A percentile compares a stretch with the other conserved stretches of the same genome.
Conservation (phyloP, 2,888 invertebrate species). For the Rhabditoides inermis region DNA sequence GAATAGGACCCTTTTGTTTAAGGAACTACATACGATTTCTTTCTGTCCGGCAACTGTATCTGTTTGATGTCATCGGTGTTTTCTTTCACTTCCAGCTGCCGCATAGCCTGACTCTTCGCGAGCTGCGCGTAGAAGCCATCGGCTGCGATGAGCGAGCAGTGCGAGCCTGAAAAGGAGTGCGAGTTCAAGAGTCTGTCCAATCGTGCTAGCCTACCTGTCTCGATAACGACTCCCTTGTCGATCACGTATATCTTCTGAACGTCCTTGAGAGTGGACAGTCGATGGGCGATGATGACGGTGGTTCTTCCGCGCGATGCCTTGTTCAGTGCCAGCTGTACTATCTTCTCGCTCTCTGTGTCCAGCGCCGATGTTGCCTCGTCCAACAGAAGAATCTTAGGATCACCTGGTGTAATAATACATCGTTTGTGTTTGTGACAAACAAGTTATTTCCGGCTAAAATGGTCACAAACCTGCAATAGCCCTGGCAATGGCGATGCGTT, state of each 20-base stretch:
- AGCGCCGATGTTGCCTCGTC: constrained; percentile 55
- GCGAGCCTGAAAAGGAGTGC: too few species aligned
- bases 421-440: too few species aligned
- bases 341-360: constrained; percentile 53
- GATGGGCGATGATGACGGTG: constrained; percentile 34
- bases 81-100: too few species aligned
- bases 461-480: too few species aligned
- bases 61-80: too few species aligned
- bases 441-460: too few species aligned
- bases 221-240: constrained; percentile 15
- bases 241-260: constrained; percentile 24
- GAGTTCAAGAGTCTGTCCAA: too few species aligned
- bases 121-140: constrained; percentile 31
- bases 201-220: constrained; percentile 8
- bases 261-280: constrained; percentile 33
- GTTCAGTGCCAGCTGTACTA: constrained; percentile 46
- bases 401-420: too few species aligned
- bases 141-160: constrained; percentile 22
- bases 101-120: too few species aligned
- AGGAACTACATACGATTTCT: too few species aligned
- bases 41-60: too few species aligned
- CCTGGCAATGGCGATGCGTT: constrained; percentile 52
- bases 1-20: too few species aligned
- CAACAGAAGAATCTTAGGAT: constrained; percentile 53
- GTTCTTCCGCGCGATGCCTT: constrained; percentile 27